Percentiles rank a stretch among this genome's conserved stretches.
phyloP scores from a whole-genome alignment of 2,113 vertebrate species.

The Chamaetylas fuelleborni region DNA sequence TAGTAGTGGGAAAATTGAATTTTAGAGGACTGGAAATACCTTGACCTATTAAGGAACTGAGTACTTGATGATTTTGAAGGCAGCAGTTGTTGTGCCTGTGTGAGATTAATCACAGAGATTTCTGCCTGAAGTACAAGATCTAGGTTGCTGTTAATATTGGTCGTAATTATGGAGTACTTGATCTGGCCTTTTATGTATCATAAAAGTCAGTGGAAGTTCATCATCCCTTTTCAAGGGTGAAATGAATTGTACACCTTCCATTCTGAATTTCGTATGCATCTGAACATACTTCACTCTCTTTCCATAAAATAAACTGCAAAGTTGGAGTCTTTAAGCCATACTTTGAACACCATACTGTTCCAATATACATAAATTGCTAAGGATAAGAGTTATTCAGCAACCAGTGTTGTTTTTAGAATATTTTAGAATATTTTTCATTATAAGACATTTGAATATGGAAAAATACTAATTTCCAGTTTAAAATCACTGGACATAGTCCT shows the following conservation, averaged over 20 bases:
- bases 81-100: constrained; percentile 50
- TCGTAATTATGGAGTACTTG: background rate
- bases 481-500: background rate
- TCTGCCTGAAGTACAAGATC: constrained; percentile 26
- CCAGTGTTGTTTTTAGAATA: background rate
- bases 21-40: constrained; percentile 4
- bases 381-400: background rate
- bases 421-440: background rate
- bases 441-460: background rate
- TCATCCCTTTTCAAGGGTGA: background rate
- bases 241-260: background rate
- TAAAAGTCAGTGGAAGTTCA: background rate
- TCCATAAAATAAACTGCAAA: background rate
- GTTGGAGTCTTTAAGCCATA: background rate
- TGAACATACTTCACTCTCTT: background rate
- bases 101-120: constrained; percentile 29
- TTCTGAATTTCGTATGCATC: background rate
- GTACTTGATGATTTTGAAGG: background rate
- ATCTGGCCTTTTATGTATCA: background rate
- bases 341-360: background rate
- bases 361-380: background rate
- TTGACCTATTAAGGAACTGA: constrained; percentile 40
- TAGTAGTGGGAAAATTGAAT: background rate
- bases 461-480: background rate
- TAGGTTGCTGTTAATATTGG: background rate